Evolutionary conservation across 2,888 invertebrate species (phyloP).

Genomic region (Anthophora plumipes): DNA sequence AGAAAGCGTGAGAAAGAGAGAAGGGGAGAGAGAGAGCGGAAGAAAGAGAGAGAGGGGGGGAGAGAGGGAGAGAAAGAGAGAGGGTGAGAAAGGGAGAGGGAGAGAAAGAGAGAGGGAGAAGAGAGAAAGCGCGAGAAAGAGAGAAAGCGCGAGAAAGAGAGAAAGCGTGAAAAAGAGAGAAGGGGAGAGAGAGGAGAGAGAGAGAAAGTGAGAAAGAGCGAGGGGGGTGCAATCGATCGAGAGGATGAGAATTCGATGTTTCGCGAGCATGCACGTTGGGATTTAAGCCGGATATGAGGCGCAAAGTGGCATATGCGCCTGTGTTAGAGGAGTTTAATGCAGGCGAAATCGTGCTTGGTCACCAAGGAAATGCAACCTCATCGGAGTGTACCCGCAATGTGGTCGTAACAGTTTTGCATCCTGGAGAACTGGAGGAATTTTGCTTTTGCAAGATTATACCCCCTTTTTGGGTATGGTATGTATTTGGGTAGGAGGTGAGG

Average conservation of each 20-base stretch:
- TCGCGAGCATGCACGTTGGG: constrained; percentile 8
- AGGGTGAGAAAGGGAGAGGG: no score
- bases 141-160: no score
- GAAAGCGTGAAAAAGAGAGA: no score
- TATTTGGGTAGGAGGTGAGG: no score
- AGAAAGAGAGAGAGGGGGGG: no score
- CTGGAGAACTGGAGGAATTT: not conserved
- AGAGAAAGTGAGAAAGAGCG: no score
- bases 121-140: no score
- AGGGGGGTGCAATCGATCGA: constrained; percentile 50
- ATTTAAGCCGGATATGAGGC: constrained; percentile 22
- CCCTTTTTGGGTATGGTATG: not conserved
- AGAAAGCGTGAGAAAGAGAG: no score
- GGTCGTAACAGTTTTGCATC: not conserved
- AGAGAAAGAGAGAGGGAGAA: no score
- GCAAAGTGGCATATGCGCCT: constrained; percentile 2
- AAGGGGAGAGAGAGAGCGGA: no score
- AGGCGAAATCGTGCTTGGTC: not conserved
- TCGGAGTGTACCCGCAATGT: not conserved
- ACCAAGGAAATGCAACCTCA: not conserved
- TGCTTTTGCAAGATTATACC: not conserved
- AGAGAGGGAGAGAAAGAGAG: no score
- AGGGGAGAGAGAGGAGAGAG: no score
- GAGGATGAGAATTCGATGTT: constrained; percentile 18
- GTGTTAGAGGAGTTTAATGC: not conserved